phyloP scores from a whole-genome alignment of 1,140 invertebrate genomes.

The Galleria mellonella region DNA sequence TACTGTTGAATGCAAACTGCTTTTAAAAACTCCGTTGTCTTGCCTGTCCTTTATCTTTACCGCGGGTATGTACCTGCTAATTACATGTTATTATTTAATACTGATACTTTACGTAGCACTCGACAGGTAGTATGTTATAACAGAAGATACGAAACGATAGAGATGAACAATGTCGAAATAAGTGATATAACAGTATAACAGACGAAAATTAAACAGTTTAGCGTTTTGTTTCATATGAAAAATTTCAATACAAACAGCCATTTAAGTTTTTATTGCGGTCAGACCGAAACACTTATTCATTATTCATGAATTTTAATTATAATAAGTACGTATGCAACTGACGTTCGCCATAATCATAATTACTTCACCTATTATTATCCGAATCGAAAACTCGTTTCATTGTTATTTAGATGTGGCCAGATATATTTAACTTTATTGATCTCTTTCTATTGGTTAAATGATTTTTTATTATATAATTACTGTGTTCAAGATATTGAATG shows the following conservation, averaged over 20 bases:
- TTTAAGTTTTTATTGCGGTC: slow-evolving; percentile 27
- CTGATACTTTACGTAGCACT: slow-evolving; percentile 54
- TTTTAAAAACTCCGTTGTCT: slow-evolving; percentile 60
- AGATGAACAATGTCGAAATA: too few species aligned
- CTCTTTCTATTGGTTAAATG: slow-evolving; percentile 20
- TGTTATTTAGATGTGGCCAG: slow-evolving; percentile 27
- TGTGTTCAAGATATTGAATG: slow-evolving; percentile 6
- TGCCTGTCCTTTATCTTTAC: slow-evolving; percentile 57
- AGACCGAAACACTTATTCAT: slow-evolving; percentile 17
- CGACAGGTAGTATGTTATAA: slow-evolving; percentile 12
- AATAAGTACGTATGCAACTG: slow-evolving; percentile 23
- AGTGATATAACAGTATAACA: background rate
- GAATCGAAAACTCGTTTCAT: slow-evolving; percentile 25
- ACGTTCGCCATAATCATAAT: slow-evolving; percentile 27
- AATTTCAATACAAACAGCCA: slow-evolving; percentile 27
- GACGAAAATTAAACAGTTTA: slow-evolving; percentile 36
- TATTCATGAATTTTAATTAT: slow-evolving; percentile 48
- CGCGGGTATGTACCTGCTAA: slow-evolving; percentile 50
- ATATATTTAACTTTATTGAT: slow-evolving; percentile 35
- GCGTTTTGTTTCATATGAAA: slow-evolving; percentile 34
- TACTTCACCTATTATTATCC: slow-evolving; percentile 32
- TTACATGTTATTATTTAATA: slow-evolving; percentile 66
- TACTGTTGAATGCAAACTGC: slow-evolving; percentile 57
- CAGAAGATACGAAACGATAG: too few species aligned
- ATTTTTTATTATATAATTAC: slow-evolving; percentile 18